Base-by-base conservation (phyloP, 1,140 invertebrate species). In the Drosophila nasuta region DNA sequence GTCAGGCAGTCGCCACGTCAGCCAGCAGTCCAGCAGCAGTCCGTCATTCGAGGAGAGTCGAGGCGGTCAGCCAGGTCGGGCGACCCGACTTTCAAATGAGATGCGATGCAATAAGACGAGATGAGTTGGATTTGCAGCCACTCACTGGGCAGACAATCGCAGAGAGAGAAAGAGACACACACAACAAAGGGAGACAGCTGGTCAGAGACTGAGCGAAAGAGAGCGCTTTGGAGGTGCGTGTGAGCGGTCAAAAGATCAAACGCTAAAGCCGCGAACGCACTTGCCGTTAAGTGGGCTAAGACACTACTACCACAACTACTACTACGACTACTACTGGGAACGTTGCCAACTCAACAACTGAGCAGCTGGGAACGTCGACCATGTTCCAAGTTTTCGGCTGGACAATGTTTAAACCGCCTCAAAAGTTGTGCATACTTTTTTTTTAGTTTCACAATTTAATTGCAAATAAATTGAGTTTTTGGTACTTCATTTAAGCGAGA, bases 401-500 rank as follows among this genome's bases (percentile, higher is more conserved):
- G 80, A 88, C 82, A 88, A 89, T 77, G 74, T 74, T 77, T 69
- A 81, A 63, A 62, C 17, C 35, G 17, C 38, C 64, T 51, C 51
- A 57, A 49, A 48, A 54, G 51, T 11, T 30, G 51, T 54, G 51
- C 51, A n/a, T 3, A 33, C 25, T 25, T 69, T 72, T 56, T 66
- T 43, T 68, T 54, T 20, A 69, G 71, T 74, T 79, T 79, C 60
- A 81, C 80, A 91, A 88, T 91, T 91, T 91, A 91, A 91, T 91
- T 91, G 88, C 88, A 91, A 91, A 91, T 91, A 91, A 91, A 91
- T 91, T 88, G 88, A 91, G 88, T 91, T 91, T 91, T 91, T 88
- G 83, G 88, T 91, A 91, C 88, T 91, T 91, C 78, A 91, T 91
- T 91, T 91, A 88, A 88, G 88, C 88, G 88, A 89, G 75, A 91